Evolutionary conservation across 2,113 vertebrate species (phyloP).

Genomic region (Apteryx owenii): DNA sequence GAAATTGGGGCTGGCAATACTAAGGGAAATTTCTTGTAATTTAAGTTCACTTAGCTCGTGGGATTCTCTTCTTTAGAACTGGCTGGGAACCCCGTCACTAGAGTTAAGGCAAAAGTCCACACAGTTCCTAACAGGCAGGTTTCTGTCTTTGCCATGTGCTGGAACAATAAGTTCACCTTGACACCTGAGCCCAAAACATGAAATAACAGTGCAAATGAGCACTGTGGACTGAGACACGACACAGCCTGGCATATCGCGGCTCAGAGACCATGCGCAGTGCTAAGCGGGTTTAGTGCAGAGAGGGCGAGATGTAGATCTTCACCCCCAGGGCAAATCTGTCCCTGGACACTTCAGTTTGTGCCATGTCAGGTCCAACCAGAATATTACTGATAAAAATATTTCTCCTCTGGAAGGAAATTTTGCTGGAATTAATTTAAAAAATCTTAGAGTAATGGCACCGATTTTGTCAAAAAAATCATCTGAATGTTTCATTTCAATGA

Average conservation of each 20-base stretch:
- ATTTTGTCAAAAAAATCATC: background rate
- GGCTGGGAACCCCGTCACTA: background rate
- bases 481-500: background rate
- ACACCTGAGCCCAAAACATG: background rate
- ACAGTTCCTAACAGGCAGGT: background rate
- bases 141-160: background rate
- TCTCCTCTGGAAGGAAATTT: background rate
- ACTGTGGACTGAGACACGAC: background rate
- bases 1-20: background rate
- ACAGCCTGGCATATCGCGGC: accelerated
- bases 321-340: background rate
- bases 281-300: background rate
- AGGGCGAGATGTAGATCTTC: background rate
- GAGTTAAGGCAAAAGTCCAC: background rate
- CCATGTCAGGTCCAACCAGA: background rate
- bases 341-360: background rate
- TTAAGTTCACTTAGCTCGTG: background rate
- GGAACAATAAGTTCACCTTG: background rate
- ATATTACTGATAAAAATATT: background rate
- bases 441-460: background rate
- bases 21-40: background rate
- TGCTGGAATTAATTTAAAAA: background rate
- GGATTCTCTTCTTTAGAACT: background rate
- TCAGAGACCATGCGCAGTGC: background rate
- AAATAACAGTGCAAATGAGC: background rate